Conservation (phyloP, 2,797 vertebrate species). For the Esox masquinongy region DNA sequence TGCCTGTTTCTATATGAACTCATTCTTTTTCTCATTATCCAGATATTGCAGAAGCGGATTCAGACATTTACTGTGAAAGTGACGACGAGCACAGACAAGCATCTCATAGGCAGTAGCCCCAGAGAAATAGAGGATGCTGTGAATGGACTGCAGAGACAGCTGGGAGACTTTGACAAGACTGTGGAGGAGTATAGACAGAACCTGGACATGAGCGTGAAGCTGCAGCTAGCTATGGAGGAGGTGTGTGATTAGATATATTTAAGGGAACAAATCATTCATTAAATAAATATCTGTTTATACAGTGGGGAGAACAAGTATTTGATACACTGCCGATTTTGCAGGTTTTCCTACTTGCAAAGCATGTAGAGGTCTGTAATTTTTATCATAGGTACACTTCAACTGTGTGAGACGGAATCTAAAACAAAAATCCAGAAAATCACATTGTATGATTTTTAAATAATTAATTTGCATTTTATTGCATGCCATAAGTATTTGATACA, state of each 20-base stretch:
- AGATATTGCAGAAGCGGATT: constrained; percentile 82
- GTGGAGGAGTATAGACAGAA: constrained; percentile 84
- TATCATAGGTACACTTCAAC: too few species aligned
- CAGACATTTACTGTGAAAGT: constrained; percentile 71
- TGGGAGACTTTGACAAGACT: constrained; percentile 79
- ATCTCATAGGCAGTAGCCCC: constrained; percentile 59
- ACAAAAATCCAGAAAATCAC: too few species aligned
- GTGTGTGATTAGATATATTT: constrained; percentile 57
- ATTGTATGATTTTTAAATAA: too few species aligned
- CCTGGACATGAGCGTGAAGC: constrained; percentile 79
- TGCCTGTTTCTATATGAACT: not conserved
- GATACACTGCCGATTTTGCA: too few species aligned
- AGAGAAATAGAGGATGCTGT: constrained; percentile 68
- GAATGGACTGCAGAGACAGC: constrained; percentile 81
- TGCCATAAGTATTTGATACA: too few species aligned
- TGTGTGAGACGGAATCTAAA: too few species aligned
- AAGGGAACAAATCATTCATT: not conserved
- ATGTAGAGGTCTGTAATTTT: too few species aligned
- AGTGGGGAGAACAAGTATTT: too few species aligned
- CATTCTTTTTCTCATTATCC: constrained; percentile 16
- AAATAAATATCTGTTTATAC: too few species aligned
- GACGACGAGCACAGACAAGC: constrained; percentile 60
- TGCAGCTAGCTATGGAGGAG: constrained; percentile 89
- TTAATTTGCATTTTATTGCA: too few species aligned
- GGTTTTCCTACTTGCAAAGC: too few species aligned